These are phyloP conservation scores for Ptilodon capucinus DNA, from an alignment of 2,888 invertebrate genomes.

Conservation along the genomic window DNA sequence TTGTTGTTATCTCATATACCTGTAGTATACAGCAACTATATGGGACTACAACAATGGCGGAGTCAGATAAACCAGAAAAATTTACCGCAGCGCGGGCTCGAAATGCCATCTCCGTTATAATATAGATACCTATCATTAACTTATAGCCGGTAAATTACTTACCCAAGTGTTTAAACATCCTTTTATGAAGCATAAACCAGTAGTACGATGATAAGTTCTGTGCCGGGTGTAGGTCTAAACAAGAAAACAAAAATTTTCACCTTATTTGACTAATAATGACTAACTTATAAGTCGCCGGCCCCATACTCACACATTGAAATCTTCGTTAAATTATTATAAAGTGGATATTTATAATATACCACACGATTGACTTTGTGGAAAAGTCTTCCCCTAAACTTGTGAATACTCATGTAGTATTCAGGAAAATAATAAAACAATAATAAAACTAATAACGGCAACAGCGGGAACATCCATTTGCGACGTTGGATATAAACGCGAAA, in stretches of 20 bases:
- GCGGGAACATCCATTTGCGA: not conserved
- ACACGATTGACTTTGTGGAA: not conserved
- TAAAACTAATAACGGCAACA: not conserved
- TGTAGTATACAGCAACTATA: too few relatives aligned
- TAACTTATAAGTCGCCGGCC: too few relatives aligned
- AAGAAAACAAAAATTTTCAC: not conserved
- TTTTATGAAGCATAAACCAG: slow-evolving; percentile 13
- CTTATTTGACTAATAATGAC: too few relatives aligned
- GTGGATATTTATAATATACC: slow-evolving; percentile 1
- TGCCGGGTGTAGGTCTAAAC: not conserved
- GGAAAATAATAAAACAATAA: not conserved
- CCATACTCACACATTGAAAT: slow-evolving; percentile 12
- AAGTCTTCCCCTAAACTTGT: not conserved
- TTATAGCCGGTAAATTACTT: too few relatives aligned
- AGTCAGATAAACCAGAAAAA: too few relatives aligned
- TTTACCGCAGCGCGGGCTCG: too few relatives aligned
- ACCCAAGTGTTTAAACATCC: slow-evolving; percentile 11
- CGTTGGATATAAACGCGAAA: not conserved
- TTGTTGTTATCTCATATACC: too few relatives aligned
- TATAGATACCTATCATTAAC: too few relatives aligned
- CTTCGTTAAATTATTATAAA: not conserved
- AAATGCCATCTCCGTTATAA: too few relatives aligned
- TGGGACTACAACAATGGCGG: too few relatives aligned
- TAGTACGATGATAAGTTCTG: slow-evolving; percentile 7
- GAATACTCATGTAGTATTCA: not conserved